Base-by-base conservation (phyloP, 2,797 vertebrate genomes). In the Schizothorax lantsangensis region DNA sequence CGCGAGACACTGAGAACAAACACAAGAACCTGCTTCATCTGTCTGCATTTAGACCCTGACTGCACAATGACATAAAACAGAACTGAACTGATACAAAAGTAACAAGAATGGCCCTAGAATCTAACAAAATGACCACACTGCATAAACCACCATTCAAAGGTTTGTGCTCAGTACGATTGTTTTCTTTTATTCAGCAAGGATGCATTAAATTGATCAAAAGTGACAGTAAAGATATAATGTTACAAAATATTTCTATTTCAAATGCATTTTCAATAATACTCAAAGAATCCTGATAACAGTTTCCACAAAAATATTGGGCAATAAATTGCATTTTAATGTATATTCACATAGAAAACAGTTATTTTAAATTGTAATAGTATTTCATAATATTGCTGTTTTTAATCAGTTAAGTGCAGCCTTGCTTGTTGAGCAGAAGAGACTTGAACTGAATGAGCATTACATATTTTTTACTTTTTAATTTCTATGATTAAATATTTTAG, bases 1-100 rank as follows among this genome's bases (percentile, higher is more conserved):
- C 97, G 81, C 98, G 93, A 91, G 97, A 95, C 91, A 99, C 98
- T 98, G 90, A 23, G 66, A 19, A 69, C 23, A 36, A 79, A 69
- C 66, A 90, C 84, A 81, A 68, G 71, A 84, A 83, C 0, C 71
- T 33, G 19, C 45, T 47, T 40, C 36, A 64, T 45, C 54, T 30
- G 73, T 84, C 33, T 75, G 47, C 26, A 33, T 59, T 59, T n/a
- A 26, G 10, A 57, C 54, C 2, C 11, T 15, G 26, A 15, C 1
- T 5, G 5, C n/a, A 30, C 62, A 64, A 26, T 26, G 11, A 68
- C 64, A 17, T 15, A 19, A 66, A 66, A 33, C 26, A 30, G 7
- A 62, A 33, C 62, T 6, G 7, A 66, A 30, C n/a, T 6, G 26
- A 64, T 15, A 6, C 62, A 30, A 30, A 30, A 64, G n/a, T 26